Evolutionary conservation across 2,113 vertebrate genomes (phyloP).

Genomic region (Rhinolophus sinicus): DNA sequence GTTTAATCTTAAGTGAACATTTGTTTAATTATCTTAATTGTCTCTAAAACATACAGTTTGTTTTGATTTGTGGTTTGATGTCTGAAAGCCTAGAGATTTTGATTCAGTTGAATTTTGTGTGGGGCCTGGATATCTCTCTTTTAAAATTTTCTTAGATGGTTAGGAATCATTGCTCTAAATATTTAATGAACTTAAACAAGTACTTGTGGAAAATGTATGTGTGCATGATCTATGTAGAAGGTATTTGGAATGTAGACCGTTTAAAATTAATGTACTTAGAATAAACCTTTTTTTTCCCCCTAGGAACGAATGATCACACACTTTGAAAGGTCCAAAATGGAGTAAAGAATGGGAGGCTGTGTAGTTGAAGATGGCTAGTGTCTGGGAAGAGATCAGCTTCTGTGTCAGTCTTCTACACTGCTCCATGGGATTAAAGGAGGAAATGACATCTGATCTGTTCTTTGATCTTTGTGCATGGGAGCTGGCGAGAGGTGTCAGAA

Average conservation of each 20-base stretch:
- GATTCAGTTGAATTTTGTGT: constrained; percentile 25
- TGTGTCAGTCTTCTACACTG: constrained; percentile 52
- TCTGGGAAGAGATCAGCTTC: constrained; percentile 74
- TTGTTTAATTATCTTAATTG: not conserved
- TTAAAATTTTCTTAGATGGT: not conserved
- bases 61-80: constrained; percentile 27
- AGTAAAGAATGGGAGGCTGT: constrained; percentile 81
- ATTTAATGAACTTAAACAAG: not conserved
- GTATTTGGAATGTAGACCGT: constrained; percentile 20
- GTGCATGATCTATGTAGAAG: not conserved
- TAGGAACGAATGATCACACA: constrained; percentile 92
- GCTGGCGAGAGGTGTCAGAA: constrained; percentile 66
- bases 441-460: constrained; percentile 81
- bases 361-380: constrained; percentile 42
- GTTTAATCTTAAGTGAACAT: not conserved
- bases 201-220: not conserved
- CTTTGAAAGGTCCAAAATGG: constrained; percentile 92
- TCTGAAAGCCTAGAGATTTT: constrained; percentile 20
- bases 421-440: constrained; percentile 71
- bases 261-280: constrained; percentile 47
- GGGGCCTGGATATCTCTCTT: not conserved
- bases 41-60: not conserved
- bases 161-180: not conserved
- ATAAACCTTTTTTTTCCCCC: constrained; percentile 56
- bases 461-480: constrained; percentile 79